Base-by-base conservation (phyloP, 2,888 invertebrate species). In the Caenorhabditis parvicauda region DNA sequence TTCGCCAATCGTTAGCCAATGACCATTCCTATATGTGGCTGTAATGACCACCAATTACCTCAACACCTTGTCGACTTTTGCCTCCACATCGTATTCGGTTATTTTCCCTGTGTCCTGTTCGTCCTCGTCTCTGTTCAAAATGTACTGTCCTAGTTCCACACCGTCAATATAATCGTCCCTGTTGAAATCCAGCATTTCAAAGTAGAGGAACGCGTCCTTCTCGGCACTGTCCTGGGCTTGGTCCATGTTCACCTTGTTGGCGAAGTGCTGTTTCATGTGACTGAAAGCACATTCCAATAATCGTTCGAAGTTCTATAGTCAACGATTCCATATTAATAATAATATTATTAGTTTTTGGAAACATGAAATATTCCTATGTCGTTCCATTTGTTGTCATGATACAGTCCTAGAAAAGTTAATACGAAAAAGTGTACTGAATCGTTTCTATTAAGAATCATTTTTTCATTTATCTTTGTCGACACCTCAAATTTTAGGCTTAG, bases 201-300 rank as follows among this genome's bases (percentile, higher is more conserved):
- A 54, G 37, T 54, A 59, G 35, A 28, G 50, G 44, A 59, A 54
- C 21, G 42, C 21, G 0, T 37, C 50, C 4, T 59, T 45, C 6
- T 6, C 12, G 21, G 28, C 14, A n/a, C 49, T 39, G 5, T 39
- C 45, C 42, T 59, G 7, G 25, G 43, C 41, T 47, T 47, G 19
- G 35, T 46, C 47, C 28, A 55, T 48, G 7, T 54, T 48, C 19
- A 60, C 51, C 25, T 55, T 51, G 43, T 60, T 41, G 7, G 25
- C 37, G 32, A 24, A 60, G 48, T 60, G 60, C 39, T 55, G 55
- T 32, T 55, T 50, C 21, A 60, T 21, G 28, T 60, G 60, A 37
- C 60, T 55, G 41, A 22, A 60, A 50, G 4, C 3, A 14, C 4
- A 5, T 28, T 29, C 17, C 21, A 19, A 4, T 24, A 46, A 2